phyloP scores from a whole-genome alignment of 2,113 vertebrate species.

The Cavia aperea region DNA sequence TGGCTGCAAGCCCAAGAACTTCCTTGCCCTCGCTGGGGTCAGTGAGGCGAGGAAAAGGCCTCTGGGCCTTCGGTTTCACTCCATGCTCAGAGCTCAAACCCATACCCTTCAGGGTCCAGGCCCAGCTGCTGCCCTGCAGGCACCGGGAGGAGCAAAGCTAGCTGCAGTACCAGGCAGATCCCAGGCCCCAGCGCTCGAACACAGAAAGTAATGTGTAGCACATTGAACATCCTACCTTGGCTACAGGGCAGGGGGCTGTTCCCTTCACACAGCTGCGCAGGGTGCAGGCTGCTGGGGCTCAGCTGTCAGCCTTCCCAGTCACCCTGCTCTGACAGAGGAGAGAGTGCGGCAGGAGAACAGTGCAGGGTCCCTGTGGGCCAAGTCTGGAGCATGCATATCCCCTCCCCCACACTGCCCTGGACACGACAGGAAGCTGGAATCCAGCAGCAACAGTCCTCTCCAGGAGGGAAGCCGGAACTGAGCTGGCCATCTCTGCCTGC shows the following conservation, averaged over 20 bases:
- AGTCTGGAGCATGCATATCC: rapidly evolving
- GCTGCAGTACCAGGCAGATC: neutral
- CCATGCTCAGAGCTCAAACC: rapidly evolving
- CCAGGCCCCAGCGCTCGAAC: neutral
- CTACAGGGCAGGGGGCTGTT: rapidly evolving
- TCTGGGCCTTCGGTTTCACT: neutral
- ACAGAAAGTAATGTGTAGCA: neutral
- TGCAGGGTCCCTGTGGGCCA: rapidly evolving
- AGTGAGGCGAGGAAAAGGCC: neutral
- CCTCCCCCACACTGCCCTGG: too few species aligned
- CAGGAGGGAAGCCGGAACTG: neutral
- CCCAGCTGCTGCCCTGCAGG: neutral
- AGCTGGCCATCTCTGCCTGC: neutral
- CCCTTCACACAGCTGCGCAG: neutral
- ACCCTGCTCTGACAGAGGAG: neutral
- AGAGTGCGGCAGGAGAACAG: rapidly evolving
- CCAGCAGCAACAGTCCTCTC: rapidly evolving
- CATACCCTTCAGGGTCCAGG: rapidly evolving
- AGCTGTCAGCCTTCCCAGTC: neutral
- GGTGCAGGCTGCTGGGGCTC: neutral
- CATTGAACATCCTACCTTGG: neutral
- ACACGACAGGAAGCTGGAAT: too few species aligned
- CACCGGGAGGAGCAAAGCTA: rapidly evolving
- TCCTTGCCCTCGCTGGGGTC: neutral
- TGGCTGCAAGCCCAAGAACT: neutral